These are phyloP conservation scores for Apteryx mantelli DNA, from an alignment of 2,113 vertebrate genomes.

Conservation along the genomic window DNA sequence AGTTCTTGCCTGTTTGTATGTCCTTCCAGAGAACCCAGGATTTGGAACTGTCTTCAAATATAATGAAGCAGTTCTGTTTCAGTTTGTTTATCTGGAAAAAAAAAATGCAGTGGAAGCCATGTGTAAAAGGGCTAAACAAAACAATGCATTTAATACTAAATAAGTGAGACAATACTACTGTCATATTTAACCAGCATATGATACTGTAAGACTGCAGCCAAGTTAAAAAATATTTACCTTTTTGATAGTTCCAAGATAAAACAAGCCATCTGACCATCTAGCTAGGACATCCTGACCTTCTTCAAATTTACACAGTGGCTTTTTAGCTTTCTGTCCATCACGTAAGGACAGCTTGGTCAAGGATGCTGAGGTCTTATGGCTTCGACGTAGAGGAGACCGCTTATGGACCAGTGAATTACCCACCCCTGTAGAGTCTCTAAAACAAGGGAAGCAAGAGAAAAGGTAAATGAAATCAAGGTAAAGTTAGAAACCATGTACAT, in stretches of 20 bases:
- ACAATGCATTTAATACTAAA: neutral
- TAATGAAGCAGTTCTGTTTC: conserved; percentile 95
- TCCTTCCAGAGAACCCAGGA: conserved; percentile 99
- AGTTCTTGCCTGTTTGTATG: conserved; percentile 93
- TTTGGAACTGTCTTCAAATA: conserved; percentile 98
- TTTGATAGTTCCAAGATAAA: conserved; percentile 98
- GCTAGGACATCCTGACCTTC: conserved; percentile 99
- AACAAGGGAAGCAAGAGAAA: neutral
- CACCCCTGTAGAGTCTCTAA: conserved; percentile 92
- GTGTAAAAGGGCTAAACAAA: conserved; percentile 43
- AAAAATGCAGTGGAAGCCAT: neutral
- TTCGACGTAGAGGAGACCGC: conserved; percentile 85
- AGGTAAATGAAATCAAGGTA: neutral
- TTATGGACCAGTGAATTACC: conserved; percentile 94
- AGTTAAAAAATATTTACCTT: conserved; percentile 82
- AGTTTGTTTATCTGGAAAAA: conserved; percentile 91
- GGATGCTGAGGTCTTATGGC: conserved; percentile 86
- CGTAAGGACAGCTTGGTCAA: conserved; percentile 83
- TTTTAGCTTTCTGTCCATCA: conserved; percentile 90
- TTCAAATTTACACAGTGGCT: conserved; percentile 91
- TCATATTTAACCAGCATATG: neutral
- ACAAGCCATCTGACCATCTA: conserved; percentile 98
- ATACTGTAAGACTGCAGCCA: neutral
- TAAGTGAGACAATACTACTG: neutral
- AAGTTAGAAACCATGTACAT: neutral